phyloP scores from a whole-genome alignment of 2,797 vertebrate genomes.

The Dallia pectoralis region DNA sequence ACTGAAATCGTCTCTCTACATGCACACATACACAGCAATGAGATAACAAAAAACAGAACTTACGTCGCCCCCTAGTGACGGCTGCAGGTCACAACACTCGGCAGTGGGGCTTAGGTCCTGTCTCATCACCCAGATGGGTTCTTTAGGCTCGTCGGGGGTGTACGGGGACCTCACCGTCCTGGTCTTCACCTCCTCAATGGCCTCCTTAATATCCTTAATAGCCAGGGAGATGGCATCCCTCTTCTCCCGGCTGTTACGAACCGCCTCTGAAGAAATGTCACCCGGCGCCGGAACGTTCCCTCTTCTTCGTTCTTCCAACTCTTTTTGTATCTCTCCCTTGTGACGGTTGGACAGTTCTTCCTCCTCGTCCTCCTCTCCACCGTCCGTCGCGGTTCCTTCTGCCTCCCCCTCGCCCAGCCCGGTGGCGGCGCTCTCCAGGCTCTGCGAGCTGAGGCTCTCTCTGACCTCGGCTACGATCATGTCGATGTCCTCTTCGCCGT shows the following conservation, averaged over 20 bases:
- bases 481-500: conserved; percentile 83
- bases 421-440: conserved; percentile 74
- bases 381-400: conserved; percentile 75
- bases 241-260: conserved; percentile 84
- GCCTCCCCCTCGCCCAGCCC: conserved; percentile 80
- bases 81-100: conserved; percentile 83
- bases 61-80: conserved; percentile 84
- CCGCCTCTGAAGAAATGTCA: conserved; percentile 46
- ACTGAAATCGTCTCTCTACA: not conserved
- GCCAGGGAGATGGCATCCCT: conserved; percentile 93
- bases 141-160: conserved; percentile 94
- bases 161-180: conserved; percentile 94
- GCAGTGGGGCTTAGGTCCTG: conserved; percentile 91
- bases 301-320: conserved; percentile 23
- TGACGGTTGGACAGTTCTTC: conserved; percentile 52
- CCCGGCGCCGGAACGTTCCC: conserved; percentile 19
- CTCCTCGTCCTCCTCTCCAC: conserved; percentile 53
- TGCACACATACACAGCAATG: not conserved
- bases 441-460: conserved; percentile 86
- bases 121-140: conserved; percentile 97
- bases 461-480: conserved; percentile 84
- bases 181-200: conserved; percentile 93
- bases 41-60: conserved; percentile 64
- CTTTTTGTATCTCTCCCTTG: conserved; percentile 14
- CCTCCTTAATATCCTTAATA: conserved; percentile 97